phyloP scores from a whole-genome alignment of 2,888 invertebrate genomes.

The Trypoxylon attenuatum region DNA sequence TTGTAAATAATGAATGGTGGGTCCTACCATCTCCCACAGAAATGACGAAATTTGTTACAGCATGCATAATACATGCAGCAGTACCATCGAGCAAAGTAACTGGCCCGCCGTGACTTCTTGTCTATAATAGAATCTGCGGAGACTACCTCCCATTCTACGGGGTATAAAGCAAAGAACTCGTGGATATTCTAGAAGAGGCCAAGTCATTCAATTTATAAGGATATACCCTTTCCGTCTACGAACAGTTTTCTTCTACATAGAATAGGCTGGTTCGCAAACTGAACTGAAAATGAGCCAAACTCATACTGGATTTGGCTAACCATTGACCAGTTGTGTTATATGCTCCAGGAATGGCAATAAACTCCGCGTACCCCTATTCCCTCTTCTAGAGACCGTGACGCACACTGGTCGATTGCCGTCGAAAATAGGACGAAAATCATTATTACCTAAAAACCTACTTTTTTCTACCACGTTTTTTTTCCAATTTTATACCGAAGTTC shows the following conservation, averaged over 20 bases:
- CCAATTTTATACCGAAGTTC: too few relatives aligned
- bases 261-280: too few relatives aligned
- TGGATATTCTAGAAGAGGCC: slow-evolving; percentile 66
- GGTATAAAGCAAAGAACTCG: slow-evolving; percentile 66
- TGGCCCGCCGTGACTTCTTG: slow-evolving; percentile 65
- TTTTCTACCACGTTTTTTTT: too few relatives aligned
- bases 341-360: slow-evolving; percentile 44
- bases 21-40: slow-evolving; percentile 50
- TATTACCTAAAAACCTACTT: too few relatives aligned
- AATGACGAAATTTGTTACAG: slow-evolving; percentile 69
- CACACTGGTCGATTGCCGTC: too few relatives aligned
- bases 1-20: slow-evolving; percentile 45
- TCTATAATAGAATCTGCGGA: slow-evolving; percentile 72
- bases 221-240: slow-evolving; percentile 48
- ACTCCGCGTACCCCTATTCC: slow-evolving; percentile 25
- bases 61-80: slow-evolving; percentile 70
- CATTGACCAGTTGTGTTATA: slow-evolving; percentile 49
- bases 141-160: slow-evolving; percentile 62
- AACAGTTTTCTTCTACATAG: too few relatives aligned
- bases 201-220: slow-evolving; percentile 72
- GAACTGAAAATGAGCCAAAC: slow-evolving; percentile 67
- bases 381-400: too few relatives aligned
- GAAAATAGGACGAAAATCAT: too few relatives aligned
- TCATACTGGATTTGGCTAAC: slow-evolving; percentile 68
- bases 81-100: slow-evolving; percentile 61